phyloP scores from a whole-genome alignment of 2,888 invertebrate genomes.

The Drosophila emarginata region DNA sequence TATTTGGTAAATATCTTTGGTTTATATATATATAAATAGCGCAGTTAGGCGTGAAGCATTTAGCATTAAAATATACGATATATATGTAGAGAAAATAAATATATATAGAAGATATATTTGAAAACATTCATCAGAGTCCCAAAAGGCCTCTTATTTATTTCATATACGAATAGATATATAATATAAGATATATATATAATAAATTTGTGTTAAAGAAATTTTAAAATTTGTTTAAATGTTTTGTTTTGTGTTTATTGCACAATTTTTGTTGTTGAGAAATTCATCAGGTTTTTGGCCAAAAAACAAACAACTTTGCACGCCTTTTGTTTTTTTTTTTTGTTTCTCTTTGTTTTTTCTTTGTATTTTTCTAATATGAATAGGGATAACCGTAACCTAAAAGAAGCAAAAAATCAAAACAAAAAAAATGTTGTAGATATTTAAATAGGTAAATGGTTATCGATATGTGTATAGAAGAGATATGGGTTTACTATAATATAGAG shows the following conservation, averaged over 20 bases:
- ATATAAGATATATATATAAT: conserved; percentile 2
- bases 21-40: not conserved
- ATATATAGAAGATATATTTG: conserved; percentile 13
- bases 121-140: conserved; percentile 7
- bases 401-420: conserved; percentile 47
- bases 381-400: conserved; percentile 69
- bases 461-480: not conserved
- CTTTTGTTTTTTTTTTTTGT: conserved; percentile 20
- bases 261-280: conserved; percentile 10
- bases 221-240: conserved; percentile 9
- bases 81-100: conserved; percentile 15
- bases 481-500: not conserved
- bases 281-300: conserved; percentile 49
- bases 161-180: conserved; percentile 23
- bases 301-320: conserved; percentile 42
- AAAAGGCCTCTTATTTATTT: conserved; percentile 26
- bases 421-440: conserved; percentile 22
- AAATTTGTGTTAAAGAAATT: conserved; percentile 3
- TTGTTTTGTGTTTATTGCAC: conserved; percentile 14
- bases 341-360: conserved; percentile 8
- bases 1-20: not conserved
- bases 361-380: conserved; percentile 60
- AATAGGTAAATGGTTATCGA: conserved; percentile 1
- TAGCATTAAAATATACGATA: conserved; percentile 27
- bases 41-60: conserved; percentile 62